These are phyloP conservation scores for Sarcophaga peregrina DNA, from an alignment of 1,140 invertebrate species.

Conservation along the genomic window DNA sequence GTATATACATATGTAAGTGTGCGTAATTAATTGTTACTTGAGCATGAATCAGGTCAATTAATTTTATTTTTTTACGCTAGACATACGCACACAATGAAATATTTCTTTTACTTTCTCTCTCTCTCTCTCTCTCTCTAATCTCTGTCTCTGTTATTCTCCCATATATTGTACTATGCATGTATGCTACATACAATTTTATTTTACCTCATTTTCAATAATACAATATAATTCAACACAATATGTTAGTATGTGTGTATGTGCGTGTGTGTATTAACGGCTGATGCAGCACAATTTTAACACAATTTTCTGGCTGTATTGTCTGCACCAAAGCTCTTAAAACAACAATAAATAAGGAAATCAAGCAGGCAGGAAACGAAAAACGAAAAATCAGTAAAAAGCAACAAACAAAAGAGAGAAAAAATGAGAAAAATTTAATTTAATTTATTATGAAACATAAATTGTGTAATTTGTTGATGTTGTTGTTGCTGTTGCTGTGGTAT, in stretches of 20 bases:
- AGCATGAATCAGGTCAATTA: constrained; percentile 64
- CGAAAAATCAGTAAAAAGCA: too few relatives aligned
- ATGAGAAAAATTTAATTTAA: too few relatives aligned
- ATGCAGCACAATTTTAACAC: constrained; percentile 4
- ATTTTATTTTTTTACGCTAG: constrained; percentile 49
- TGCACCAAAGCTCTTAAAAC: background rate
- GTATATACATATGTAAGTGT: constrained; percentile 38
- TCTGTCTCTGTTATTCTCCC: too few relatives aligned
- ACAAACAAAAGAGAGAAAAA: too few relatives aligned
- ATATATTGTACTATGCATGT: too few relatives aligned
- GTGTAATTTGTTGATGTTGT: too few relatives aligned
- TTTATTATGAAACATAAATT: too few relatives aligned
- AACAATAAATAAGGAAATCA: background rate
- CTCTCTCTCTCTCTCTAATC: too few relatives aligned
- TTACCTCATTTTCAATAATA: background rate
- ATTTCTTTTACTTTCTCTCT: background rate
- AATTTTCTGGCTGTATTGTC: background rate
- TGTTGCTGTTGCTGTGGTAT: too few relatives aligned
- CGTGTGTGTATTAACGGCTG: background rate
- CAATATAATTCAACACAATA: too few relatives aligned
- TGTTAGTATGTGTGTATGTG: background rate
- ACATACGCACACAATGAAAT: constrained; percentile 12
- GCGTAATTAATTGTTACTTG: constrained; percentile 64
- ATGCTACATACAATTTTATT: background rate
- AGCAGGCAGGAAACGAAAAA: background rate